These are phyloP conservation scores for Nephrocerus scutellatus DNA, from an alignment of 2,888 invertebrate species.

Conservation along the genomic window DNA sequence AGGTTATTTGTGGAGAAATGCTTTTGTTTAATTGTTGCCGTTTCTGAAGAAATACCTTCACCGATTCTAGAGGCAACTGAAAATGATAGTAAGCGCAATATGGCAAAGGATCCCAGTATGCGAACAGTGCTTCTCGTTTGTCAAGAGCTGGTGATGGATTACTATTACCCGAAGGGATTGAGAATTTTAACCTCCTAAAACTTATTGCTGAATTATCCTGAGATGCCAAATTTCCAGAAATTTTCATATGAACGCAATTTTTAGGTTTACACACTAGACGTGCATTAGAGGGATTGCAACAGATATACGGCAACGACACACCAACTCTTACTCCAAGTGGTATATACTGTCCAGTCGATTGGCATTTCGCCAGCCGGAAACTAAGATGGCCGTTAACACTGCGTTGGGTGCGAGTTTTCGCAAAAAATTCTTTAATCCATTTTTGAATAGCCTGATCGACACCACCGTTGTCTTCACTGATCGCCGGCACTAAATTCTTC, in stretches of 20 bases:
- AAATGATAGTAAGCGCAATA: slow-evolving; percentile 82
- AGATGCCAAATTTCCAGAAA: slow-evolving; percentile 49
- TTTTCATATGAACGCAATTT: slow-evolving; percentile 55
- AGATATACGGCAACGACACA: slow-evolving; percentile 72
- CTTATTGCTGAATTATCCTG: slow-evolving; percentile 48
- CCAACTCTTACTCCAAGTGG: slow-evolving; percentile 68
- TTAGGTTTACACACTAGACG: slow-evolving; percentile 52
- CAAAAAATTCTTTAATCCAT: slow-evolving; percentile 68
- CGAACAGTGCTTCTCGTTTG: slow-evolving; percentile 71
- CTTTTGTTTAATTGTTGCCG: slow-evolving; percentile 39
- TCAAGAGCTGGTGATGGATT: slow-evolving; percentile 69
- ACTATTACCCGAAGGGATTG: slow-evolving; percentile 42
- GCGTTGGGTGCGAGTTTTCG: slow-evolving; percentile 56
- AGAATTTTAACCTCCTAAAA: slow-evolving; percentile 52
- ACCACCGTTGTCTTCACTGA: slow-evolving; percentile 58
- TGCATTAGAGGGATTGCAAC: slow-evolving; percentile 64
- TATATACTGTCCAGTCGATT: slow-evolving; percentile 53
- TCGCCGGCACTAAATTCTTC: slow-evolving; percentile 62
- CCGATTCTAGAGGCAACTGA: slow-evolving; percentile 61
- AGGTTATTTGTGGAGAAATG: slow-evolving; percentile 37
- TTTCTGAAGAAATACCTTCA: slow-evolving; percentile 52
- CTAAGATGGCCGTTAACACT: slow-evolving; percentile 72
- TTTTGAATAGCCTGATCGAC: slow-evolving; percentile 54
- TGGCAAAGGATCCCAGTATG: slow-evolving; percentile 78
- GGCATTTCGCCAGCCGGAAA: slow-evolving; percentile 65